A percentile compares a stretch with the other conserved stretches of the same genome.
Conservation (phyloP, 2,113 vertebrate genomes). For the Indicator indicator region DNA sequence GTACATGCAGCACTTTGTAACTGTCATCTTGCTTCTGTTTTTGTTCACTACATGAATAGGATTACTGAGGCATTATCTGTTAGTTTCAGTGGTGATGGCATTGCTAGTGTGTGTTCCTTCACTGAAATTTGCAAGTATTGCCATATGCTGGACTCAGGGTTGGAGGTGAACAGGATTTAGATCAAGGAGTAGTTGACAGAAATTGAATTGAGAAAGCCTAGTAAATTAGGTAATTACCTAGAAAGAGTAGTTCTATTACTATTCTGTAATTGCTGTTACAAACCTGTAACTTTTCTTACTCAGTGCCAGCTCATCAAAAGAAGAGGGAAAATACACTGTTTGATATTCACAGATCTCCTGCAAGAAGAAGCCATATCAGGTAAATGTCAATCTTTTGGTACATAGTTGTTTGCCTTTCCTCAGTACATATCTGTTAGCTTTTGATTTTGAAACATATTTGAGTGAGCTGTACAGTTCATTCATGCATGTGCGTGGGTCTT, state of each 20-base stretch:
- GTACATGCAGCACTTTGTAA: not conserved
- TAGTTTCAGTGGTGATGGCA: not conserved
- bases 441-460: not conserved
- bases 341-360: conserved; percentile 97
- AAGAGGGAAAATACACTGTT: conserved; percentile 94
- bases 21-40: not conserved
- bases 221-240: not conserved
- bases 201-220: not conserved
- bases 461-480: not conserved
- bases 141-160: not conserved
- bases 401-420: not conserved
- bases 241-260: not conserved
- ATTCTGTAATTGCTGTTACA: not conserved
- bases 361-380: conserved; percentile 99
- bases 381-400: conserved; percentile 54
- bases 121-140: not conserved
- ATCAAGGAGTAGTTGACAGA: not conserved
- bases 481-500: accelerated
- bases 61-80: not conserved
- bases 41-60: not conserved
- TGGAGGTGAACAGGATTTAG: accelerated
- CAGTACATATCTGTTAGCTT: not conserved
- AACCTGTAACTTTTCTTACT: not conserved
- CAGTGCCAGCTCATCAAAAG: conserved; percentile 96
- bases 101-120: not conserved